Base-by-base conservation (phyloP, 2,797 vertebrate genomes). In the Onychomys arenicola region DNA sequence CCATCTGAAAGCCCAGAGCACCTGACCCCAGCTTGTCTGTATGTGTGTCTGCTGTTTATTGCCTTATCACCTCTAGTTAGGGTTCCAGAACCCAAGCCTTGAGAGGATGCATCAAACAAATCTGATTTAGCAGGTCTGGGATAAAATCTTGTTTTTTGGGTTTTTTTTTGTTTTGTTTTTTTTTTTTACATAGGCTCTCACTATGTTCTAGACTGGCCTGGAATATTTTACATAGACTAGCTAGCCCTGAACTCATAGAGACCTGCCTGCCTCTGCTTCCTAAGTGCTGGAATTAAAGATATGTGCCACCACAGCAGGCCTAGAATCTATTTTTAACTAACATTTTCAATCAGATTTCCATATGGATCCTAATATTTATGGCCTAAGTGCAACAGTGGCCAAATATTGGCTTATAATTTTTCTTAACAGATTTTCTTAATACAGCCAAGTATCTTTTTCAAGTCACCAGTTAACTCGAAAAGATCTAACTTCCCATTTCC, bases 391-490 rank as follows among this genome's bases (percentile, higher is more conserved):
- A 84, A 43, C n/a, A 92, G 34, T 40, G 65, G 65, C 12, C 89
- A 84, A 92, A 91, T 46, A 49, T 6, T 86, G 8, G 49, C 55
- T 84, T 83, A 80, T 80, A 37, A 67, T 91, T 67, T 80, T 52
- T 91, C 80, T 91, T 80, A 65, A 83, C 69, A 94, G 12, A 32
- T 83, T 71, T n/a, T 86, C 23, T 52, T 77, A 85, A 59, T 71
- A 67, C 69, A 82, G 83, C 95, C 23, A 94, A 91, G 89, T 75
- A 88, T 34, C 83, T 80, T 95, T 69, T 91, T 87, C 29, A 73
- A 43, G 57, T 37, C n/a, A 91, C 40, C 34, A 84, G 80, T 69
- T 40, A 69, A 55, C 29, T 10, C 37, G 69, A 85, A 95, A 23
- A 87, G 32, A 81, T 81, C 17, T 40, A 80, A 71, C 63, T 95